Percentiles rank a stretch among this genome's conserved stretches.
These are phyloP conservation scores for Glossosoma conforme DNA, from an alignment of 1,140 invertebrate genomes.

Conservation along the genomic window DNA sequence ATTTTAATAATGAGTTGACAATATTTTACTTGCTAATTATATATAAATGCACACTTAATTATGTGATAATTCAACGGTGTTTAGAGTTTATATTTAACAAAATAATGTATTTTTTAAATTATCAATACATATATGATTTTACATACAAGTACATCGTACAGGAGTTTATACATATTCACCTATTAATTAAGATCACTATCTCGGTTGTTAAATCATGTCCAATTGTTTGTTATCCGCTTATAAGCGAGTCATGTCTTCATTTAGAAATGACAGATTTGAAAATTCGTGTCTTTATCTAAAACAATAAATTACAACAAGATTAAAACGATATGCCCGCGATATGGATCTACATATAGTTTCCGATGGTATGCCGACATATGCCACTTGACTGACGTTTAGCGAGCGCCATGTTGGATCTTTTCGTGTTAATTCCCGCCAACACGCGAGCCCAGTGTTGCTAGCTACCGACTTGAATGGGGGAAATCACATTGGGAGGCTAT, in stretches of 20 bases:
- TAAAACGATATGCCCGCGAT: neutral
- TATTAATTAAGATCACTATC: no score
- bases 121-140: no score
- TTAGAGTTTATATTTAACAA: no score
- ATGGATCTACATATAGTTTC: slow-evolving; percentile 1
- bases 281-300: no score
- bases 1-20: neutral
- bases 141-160: neutral
- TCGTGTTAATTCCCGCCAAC: neutral
- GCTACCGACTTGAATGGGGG: no score
- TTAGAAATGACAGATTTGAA: no score
- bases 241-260: no score
- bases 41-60: no score
- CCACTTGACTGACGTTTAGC: slow-evolving; percentile 17
- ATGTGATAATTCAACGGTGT: no score
- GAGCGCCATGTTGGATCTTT: slow-evolving; percentile 12
- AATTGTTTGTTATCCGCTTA: no score
- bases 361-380: slow-evolving; percentile 3
- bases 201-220: neutral
- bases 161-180: neutral
- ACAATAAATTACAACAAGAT: neutral
- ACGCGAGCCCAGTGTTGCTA: slow-evolving; percentile 6
- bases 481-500: no score
- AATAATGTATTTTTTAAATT: no score
- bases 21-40: neutral